phyloP scores from a whole-genome alignment of 2,888 invertebrate species.

The Drosophila kanekoi region DNA sequence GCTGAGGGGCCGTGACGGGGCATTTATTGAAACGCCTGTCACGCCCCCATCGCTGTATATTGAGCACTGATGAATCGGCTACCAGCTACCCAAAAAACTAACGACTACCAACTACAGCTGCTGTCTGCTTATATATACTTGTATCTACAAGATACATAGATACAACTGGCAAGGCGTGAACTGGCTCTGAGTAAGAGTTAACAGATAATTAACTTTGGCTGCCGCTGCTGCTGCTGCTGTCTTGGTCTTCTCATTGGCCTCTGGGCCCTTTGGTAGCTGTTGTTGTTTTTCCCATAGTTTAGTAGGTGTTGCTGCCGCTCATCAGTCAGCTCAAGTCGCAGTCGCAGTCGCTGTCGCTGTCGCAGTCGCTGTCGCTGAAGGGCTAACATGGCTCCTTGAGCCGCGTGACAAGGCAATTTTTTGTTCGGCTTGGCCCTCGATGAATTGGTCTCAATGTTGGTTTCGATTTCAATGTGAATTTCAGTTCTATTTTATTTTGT shows the following conservation, averaged over 20 bases:
- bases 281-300: constrained; percentile 63
- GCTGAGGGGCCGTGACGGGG: constrained; percentile 35
- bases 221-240: constrained; percentile 8
- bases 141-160: constrained; percentile 12
- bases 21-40: constrained; percentile 43
- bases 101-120: constrained; percentile 25
- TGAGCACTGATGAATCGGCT: constrained; percentile 47
- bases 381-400: constrained; percentile 41
- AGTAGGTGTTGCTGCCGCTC: constrained; percentile 71
- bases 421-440: constrained; percentile 2
- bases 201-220: constrained; percentile 74
- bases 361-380: constrained; percentile 4
- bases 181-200: constrained; percentile 63
- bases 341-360: neutral
- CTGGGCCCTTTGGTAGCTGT: constrained; percentile 20
- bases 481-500: constrained; percentile 9
- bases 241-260: constrained; percentile 16
- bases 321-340: constrained; percentile 28
- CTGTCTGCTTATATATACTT: constrained; percentile 9
- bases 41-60: constrained; percentile 49
- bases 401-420: constrained; percentile 54
- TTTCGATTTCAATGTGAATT: constrained; percentile 54
- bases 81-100: constrained; percentile 26
- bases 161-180: constrained; percentile 65
- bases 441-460: constrained; percentile 32